Conservation (phyloP, 2,888 invertebrate genomes). For the Lymantria monacha region DNA sequence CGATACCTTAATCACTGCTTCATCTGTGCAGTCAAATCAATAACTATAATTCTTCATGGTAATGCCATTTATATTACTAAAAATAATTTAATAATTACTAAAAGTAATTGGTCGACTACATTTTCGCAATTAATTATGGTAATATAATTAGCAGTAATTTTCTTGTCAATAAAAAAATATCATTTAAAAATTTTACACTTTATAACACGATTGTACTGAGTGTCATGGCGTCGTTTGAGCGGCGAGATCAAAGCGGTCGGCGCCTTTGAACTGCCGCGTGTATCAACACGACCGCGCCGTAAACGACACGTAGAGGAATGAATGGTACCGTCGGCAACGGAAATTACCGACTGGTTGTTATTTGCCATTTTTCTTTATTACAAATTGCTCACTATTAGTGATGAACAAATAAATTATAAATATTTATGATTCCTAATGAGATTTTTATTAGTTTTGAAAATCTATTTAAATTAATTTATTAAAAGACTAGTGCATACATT, state of each 20-base stretch:
- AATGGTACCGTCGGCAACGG: constrained; percentile 35
- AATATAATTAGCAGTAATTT: constrained; percentile 37
- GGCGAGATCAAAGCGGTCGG: constrained; percentile 63
- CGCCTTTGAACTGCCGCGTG: constrained; percentile 53
- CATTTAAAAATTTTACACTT: constrained; percentile 34
- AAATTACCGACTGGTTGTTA: constrained; percentile 22
- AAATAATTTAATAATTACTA: not conserved
- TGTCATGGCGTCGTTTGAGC: constrained; percentile 50
- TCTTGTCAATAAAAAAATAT: constrained; percentile 39
- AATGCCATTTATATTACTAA: too few species aligned
- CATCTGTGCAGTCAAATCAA: too few species aligned
- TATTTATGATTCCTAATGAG: constrained; percentile 5
- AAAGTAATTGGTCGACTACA: constrained; percentile 18
- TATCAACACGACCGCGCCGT: constrained; percentile 52
- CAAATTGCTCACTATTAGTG: constrained; percentile 23
- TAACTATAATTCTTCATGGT: too few species aligned
- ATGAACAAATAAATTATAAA: constrained; percentile 15
- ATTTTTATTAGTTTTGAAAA: not conserved
- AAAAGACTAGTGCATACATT: too few species aligned
- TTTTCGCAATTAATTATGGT: constrained; percentile 23
- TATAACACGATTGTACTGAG: constrained; percentile 40
- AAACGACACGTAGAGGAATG: constrained; percentile 53
- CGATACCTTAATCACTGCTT: too few species aligned
- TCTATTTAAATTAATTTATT: too few species aligned
- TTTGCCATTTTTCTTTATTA: constrained; percentile 22